Conservation (phyloP, 2,113 vertebrate species). For the Gallinago media region DNA sequence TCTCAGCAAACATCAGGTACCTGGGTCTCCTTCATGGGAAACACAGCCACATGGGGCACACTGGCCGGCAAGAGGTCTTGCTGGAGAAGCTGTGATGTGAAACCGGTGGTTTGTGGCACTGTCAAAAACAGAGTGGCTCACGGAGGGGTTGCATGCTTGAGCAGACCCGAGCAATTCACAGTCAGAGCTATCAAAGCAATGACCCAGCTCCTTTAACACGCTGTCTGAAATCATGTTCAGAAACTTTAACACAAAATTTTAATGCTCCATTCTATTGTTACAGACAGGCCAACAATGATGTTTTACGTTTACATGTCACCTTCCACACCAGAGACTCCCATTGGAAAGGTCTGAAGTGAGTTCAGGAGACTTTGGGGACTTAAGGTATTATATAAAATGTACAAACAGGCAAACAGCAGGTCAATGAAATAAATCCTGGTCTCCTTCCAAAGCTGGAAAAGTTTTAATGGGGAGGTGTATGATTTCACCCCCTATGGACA, state of each 20-base stretch:
- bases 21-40: background rate
- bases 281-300: background rate
- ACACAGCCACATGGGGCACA: rapidly evolving
- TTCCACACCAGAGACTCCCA: background rate
- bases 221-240: conserved; percentile 35
- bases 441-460: background rate
- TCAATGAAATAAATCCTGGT: background rate
- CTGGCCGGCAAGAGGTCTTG: rapidly evolving
- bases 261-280: background rate
- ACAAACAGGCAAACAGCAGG: background rate
- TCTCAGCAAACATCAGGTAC: background rate
- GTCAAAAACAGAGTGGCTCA: conserved; percentile 23
- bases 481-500: background rate
- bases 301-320: background rate
- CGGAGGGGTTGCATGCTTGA: conserved; percentile 55
- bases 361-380: background rate
- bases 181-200: conserved; percentile 72
- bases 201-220: conserved; percentile 43
- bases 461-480: background rate
- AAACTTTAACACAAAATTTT: background rate
- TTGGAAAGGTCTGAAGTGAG: background rate
- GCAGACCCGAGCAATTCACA: conserved; percentile 62
- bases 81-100: background rate
- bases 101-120: background rate
- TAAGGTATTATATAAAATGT: background rate